Evolutionary conservation across 2,113 vertebrate species (phyloP).

Genomic region (Plestiodon gilberti): DNA sequence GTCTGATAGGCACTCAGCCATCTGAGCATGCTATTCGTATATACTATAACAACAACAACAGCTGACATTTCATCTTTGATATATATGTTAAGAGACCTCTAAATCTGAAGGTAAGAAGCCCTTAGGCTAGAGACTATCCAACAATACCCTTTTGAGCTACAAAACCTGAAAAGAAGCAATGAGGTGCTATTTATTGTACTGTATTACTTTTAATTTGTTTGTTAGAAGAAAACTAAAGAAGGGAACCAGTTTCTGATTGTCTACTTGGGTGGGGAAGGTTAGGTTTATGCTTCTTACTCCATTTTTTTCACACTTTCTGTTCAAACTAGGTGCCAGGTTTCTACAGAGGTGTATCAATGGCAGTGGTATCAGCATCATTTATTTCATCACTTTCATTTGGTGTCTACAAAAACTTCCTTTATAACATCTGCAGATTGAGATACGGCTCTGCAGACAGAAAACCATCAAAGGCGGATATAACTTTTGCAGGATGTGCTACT

Average conservation of each 20-base stretch:
- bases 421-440: conserved; percentile 71
- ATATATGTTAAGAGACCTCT: not conserved
- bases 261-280: no score
- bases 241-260: not conserved
- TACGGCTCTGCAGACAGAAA: conserved; percentile 64
- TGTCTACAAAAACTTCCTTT: conserved; percentile 79
- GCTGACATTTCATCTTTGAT: no score
- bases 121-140: not conserved
- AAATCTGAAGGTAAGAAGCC: no score
- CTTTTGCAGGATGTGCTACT: conserved; percentile 76
- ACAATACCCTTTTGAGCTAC: not conserved
- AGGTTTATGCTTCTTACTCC: not conserved
- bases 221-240: not conserved
- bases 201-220: not conserved
- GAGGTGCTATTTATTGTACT: not conserved
- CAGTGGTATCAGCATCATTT: conserved; percentile 74
- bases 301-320: not conserved
- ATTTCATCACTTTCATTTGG: conserved; percentile 85
- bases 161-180: not conserved
- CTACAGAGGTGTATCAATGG: conserved; percentile 84
- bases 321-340: conserved; percentile 79
- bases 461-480: conserved; percentile 75
- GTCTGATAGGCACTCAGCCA: no score
- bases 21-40: no score
- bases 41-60: no score